Base-by-base conservation (phyloP, 2,888 invertebrate genomes). In the Nymphalis c-album region DNA sequence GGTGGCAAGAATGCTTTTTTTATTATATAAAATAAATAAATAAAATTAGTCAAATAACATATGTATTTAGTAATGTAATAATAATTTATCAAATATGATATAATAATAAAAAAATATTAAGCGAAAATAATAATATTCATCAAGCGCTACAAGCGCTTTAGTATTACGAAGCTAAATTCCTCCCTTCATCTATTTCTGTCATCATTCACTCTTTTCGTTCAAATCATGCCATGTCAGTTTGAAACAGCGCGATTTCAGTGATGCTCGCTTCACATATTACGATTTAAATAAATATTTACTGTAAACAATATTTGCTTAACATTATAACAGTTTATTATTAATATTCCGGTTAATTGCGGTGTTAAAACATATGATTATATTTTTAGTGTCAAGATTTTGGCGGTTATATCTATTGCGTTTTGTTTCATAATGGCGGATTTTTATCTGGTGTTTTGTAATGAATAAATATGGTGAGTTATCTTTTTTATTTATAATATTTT, bases 161-260 rank as follows among this genome's bases (percentile, higher is more conserved):
- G 60, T 60, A 60, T 65, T 69, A 68, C 46, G 13, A 57, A 57
- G 46, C 65, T 58, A 73, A 70, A 81, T 81, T 81, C 88, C 85
- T 81, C 87, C 88, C 89, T 83, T 83, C 80, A 78, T 82, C 87
- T 87, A 88, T 89, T 87, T 87, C 83, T 86, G 87, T 87, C 84
- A 85, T 87, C 88, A 87, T 88, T 88, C 85, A 84, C 77, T 76
- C 77, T 78, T 50, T 85, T 77, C 85, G 85, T 86, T 85, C 86
- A 86, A 84, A 83, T 69, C 65, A 66, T 71, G 69, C 73, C 69
- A 69, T 57, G 57, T 72, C 73, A 69, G 68, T 67, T 72, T 73
- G 67, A 70, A 68, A 71, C 66, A 61, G 84, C 84, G 72, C 77
- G 75, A 75, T 75, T 77, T 77, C 73, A 75, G 74, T 69, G 62